Evolutionary conservation across 2,888 invertebrate species (phyloP), one percentile per base, ranked within the genome.

Genomic region (Eudemis profundana): DNA sequence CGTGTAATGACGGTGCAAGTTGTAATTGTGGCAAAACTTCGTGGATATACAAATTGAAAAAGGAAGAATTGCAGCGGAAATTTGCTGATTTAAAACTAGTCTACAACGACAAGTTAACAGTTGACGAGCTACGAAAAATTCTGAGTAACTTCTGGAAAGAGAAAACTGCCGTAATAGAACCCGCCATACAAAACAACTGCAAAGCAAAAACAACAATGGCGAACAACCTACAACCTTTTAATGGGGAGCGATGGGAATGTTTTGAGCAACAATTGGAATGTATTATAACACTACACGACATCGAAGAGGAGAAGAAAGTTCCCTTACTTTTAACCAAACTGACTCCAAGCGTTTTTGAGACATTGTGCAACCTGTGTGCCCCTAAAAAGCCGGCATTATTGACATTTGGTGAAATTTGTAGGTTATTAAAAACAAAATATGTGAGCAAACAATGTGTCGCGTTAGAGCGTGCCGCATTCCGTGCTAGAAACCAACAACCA

Each of bases 231-330:
- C 40, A 53, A 44, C 23, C 38, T 7, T 62, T 62, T 40, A 27
- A 62, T 23, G 62, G 54, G 15, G 14, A 47, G 4, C 56, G 56
- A 10, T 63, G 23, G 23, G 27, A 56, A 4, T 29, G 54, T 42
- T 63, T 63, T 21, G 54, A 63, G 42, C 56, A 56, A 23, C 63
- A 63, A 56, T 21, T 63, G n/a, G 47, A 49, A 42, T 56, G 49
- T 12, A 42, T 49, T 4, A 38, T 63, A 7, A 7, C 14, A 4
- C 10, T 63, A n/a, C 40, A 56, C 8, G 54, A 56, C 10, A 12
- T 63, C 2, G 12, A 12, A 8, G 42, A 56, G 19, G 49, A 10
- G 1, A 63, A 56, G 38, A 44, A 63, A 47, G 27, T 36, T 4
- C 49, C 63, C 0, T 12, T 63, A 40, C 33, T 63, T 7, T n/a